A percentile compares a stretch with the other conserved stretches of the same genome.
phyloP scores from a whole-genome alignment of 2,797 vertebrate species.

The Selene dorsalis region DNA sequence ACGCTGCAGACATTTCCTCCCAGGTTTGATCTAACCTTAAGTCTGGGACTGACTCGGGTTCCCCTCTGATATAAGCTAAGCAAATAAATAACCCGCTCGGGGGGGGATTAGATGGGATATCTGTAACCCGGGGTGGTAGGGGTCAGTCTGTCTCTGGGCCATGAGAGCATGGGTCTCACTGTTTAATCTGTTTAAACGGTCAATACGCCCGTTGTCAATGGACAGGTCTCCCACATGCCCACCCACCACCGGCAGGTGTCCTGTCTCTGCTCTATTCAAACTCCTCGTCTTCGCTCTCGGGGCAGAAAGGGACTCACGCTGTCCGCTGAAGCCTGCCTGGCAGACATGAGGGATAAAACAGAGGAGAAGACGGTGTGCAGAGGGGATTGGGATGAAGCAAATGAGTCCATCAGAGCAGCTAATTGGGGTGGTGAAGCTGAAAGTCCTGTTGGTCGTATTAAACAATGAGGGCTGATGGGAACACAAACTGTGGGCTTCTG shows the following conservation, averaged over 20 bases:
- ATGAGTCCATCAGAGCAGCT: constrained; percentile 70
- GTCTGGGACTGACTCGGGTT: constrained; percentile 34
- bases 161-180: constrained; percentile 52
- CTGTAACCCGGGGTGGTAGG: constrained; percentile 63
- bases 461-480: constrained; percentile 51
- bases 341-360: constrained; percentile 65
- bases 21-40: constrained; percentile 46
- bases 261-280: constrained; percentile 53
- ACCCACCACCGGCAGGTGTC: constrained; percentile 64
- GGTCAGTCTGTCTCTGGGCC: constrained; percentile 73
- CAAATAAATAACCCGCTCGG: constrained; percentile 75
- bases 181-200: constrained; percentile 87
- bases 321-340: constrained; percentile 50
- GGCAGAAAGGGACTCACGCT: constrained; percentile 53
- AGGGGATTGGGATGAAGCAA: constrained; percentile 57
- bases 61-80: constrained; percentile 65
- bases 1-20: constrained; percentile 64
- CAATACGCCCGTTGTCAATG: constrained; percentile 64
- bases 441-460: constrained; percentile 20
- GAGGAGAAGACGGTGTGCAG: constrained; percentile 41
- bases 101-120: constrained; percentile 68
- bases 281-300: constrained; percentile 33
- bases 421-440: constrained; percentile 65
- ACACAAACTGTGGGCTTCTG: not conserved
- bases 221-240: constrained; percentile 67